Conservation (phyloP, 2,113 vertebrate genomes). For the Spizaetus ornatus region DNA sequence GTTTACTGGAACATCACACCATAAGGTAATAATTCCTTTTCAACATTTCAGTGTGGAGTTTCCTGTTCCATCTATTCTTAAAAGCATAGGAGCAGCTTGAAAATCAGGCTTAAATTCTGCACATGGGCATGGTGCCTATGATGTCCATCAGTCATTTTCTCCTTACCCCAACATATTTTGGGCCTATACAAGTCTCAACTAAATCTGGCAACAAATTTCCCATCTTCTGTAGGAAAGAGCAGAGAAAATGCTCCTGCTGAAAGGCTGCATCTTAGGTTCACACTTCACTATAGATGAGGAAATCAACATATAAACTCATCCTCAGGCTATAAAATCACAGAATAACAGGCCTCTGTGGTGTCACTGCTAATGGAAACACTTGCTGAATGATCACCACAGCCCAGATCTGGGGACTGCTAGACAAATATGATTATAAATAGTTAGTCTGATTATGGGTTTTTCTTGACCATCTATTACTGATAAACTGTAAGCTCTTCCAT, state of each 20-base stretch:
- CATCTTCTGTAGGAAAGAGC: not conserved
- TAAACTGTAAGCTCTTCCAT: not conserved
- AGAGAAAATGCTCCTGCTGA: not conserved
- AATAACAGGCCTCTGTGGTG: not conserved
- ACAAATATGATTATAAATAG: fast-evolving
- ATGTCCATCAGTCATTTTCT: not conserved
- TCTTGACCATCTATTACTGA: not conserved
- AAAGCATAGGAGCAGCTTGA: slow-evolving; percentile 3
- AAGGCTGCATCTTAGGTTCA: not conserved
- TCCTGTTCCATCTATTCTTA: slow-evolving; percentile 18
- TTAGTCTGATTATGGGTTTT: not conserved
- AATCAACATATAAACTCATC: not conserved
- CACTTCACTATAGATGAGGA: not conserved
- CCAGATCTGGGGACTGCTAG: not conserved
- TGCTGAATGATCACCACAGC: not conserved
- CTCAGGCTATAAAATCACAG: not conserved
- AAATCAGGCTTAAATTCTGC: slow-evolving; percentile 31
- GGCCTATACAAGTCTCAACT: fast-evolving
- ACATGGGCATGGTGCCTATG: fast-evolving
- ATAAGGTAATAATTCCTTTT: slow-evolving; percentile 23
- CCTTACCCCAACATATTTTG: fast-evolving
- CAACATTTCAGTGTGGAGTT: not conserved
- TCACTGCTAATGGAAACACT: not conserved
- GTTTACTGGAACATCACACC: not conserved
- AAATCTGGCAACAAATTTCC: not conserved